Conservation (phyloP, 2,113 vertebrate species). For the Oryzias curvinotus region DNA sequence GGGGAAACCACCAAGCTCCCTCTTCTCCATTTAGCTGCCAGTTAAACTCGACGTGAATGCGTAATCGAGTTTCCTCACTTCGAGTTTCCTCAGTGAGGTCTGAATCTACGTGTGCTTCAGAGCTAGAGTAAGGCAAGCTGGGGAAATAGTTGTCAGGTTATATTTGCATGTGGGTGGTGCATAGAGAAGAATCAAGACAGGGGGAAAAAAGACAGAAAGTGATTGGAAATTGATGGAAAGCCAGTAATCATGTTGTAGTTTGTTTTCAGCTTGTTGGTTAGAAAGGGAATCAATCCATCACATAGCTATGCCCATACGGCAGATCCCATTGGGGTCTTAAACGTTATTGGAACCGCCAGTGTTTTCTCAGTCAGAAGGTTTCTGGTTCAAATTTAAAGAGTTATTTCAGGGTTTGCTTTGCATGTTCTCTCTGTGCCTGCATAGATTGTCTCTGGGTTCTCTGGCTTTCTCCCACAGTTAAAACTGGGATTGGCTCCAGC, state of each 20-base stretch:
- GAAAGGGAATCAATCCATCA: too few relatives aligned
- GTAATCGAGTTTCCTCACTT: constrained; percentile 54
- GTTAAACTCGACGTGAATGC: constrained; percentile 60
- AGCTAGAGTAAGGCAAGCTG: constrained; percentile 45
- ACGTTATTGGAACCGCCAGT: too few relatives aligned
- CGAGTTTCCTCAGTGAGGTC: constrained; percentile 44
- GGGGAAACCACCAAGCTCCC: constrained; percentile 52
- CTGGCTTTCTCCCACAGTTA: too few relatives aligned
- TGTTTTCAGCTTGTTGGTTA: too few relatives aligned
- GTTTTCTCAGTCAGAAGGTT: too few relatives aligned
- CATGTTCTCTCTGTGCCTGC: too few relatives aligned
- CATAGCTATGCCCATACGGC: too few relatives aligned
- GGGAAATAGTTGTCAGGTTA: constrained; percentile 35
- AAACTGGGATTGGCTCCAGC: too few relatives aligned
- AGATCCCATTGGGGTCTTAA: too few relatives aligned
- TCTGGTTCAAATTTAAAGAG: too few relatives aligned
- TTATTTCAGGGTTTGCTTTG: too few relatives aligned
- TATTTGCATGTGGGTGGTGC: constrained; percentile 18
- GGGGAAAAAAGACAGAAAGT: constrained; percentile 20
- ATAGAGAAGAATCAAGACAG: constrained; percentile 1
- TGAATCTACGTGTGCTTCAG: constrained; percentile 45
- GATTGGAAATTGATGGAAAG: constrained; percentile 34
- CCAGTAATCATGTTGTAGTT: background rate
- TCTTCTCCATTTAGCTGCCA: constrained; percentile 45
- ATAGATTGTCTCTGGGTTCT: too few relatives aligned